phyloP scores from a whole-genome alignment of 2,113 vertebrate genomes.

The Leptosomus discolor region DNA sequence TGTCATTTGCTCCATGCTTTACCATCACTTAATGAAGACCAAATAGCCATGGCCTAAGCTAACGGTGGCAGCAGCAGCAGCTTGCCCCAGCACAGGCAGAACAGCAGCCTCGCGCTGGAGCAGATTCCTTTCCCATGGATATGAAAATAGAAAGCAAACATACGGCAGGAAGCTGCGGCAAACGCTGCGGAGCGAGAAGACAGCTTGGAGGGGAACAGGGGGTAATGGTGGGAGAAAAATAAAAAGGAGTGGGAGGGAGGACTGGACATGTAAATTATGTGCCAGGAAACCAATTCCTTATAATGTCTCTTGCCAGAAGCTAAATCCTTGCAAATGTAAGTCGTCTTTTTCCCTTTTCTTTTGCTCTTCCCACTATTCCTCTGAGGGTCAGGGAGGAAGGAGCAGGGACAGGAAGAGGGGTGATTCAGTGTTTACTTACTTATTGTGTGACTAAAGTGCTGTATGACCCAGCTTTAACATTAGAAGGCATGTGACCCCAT shows the following conservation, averaged over 20 bases:
- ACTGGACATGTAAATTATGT: slow-evolving; percentile 73
- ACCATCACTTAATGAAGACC: slow-evolving; percentile 8
- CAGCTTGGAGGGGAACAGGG: slow-evolving; percentile 10
- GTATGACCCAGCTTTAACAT: slow-evolving; percentile 17
- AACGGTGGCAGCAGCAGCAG: neutral
- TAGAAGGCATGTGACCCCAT: neutral
- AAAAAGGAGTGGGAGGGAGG: slow-evolving; percentile 37
- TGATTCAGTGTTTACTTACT: slow-evolving; percentile 53
- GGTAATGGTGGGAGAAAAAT: slow-evolving; percentile 43
- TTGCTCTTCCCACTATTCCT: slow-evolving; percentile 20
- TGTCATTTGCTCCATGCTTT: neutral
- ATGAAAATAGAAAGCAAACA: slow-evolving; percentile 78
- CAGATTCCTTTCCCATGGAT: slow-evolving; percentile 77
- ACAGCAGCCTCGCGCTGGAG: neutral
- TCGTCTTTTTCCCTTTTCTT: neutral
- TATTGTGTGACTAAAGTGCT: slow-evolving; percentile 43
- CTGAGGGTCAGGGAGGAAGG: slow-evolving; percentile 37
- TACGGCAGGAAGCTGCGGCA: slow-evolving; percentile 65
- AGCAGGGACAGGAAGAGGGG: slow-evolving; percentile 60
- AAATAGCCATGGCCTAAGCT: neutral
- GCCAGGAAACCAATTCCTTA: slow-evolving; percentile 80
- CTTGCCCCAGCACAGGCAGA: neutral
- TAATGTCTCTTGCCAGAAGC: slow-evolving; percentile 70
- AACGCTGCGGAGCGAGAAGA: neutral
- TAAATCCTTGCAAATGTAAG: slow-evolving; percentile 64